phyloP scores from a whole-genome alignment of 2,888 invertebrate species.

The Thera britannica region DNA sequence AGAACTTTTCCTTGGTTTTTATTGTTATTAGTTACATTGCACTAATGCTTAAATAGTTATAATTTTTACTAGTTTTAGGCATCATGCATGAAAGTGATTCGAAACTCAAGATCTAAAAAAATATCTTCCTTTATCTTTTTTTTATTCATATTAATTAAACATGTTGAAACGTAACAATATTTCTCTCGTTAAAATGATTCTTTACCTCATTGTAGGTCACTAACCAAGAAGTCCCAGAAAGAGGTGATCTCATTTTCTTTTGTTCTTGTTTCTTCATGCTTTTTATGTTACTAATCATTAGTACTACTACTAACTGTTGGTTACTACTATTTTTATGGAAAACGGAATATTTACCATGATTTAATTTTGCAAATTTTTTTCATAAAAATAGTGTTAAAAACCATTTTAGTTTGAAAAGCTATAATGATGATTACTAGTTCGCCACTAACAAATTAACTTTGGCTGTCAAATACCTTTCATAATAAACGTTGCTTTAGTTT shows the following conservation, averaged over 20 bases:
- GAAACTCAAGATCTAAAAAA: too few species aligned
- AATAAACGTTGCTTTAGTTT: too few species aligned
- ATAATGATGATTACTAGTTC: too few species aligned
- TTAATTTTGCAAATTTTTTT: too few species aligned
- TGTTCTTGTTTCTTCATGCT: constrained; percentile 31
- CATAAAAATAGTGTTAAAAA: too few species aligned
- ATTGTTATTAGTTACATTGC: not conserved
- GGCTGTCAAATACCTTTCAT: too few species aligned
- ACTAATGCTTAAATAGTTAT: constrained; percentile 3
- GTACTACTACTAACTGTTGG: not conserved
- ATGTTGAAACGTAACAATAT: constrained; percentile 6
- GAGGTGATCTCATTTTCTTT: constrained; percentile 57
- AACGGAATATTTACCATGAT: too few species aligned
- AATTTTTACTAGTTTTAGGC: not conserved
- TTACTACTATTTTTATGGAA: not conserved
- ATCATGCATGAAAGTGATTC: constrained; percentile 4
- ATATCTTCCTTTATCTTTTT: not conserved
- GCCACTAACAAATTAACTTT: too few species aligned
- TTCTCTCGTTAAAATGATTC: constrained; percentile 40
- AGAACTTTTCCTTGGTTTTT: not conserved
- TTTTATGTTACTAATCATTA: constrained; percentile 18
- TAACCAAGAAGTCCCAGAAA: constrained; percentile 59
- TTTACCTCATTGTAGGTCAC: constrained; percentile 67
- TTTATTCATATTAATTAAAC: not conserved
- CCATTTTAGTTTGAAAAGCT: too few species aligned